Conservation (phyloP, 2,888 invertebrate genomes). For the Abscondita cerata region DNA sequence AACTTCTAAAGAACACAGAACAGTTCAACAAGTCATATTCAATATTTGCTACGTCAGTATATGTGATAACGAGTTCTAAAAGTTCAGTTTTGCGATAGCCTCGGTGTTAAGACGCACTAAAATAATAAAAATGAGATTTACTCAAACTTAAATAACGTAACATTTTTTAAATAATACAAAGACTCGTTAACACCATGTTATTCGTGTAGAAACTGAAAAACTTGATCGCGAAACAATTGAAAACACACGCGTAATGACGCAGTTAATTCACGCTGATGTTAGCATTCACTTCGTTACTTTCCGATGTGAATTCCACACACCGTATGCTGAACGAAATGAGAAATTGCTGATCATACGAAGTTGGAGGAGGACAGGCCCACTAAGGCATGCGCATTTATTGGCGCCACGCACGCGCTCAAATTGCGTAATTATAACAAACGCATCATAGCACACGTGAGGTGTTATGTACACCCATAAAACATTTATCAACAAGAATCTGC, state of each 20-base stretch:
- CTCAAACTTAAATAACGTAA: neutral
- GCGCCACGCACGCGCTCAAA: slow-evolving; percentile 56
- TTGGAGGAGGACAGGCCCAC: slow-evolving; percentile 53
- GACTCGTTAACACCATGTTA: too few relatives aligned
- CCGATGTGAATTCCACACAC: slow-evolving; percentile 44
- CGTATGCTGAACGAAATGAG: slow-evolving; percentile 39
- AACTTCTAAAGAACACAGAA: slow-evolving; percentile 37
- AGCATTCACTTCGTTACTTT: slow-evolving; percentile 24
- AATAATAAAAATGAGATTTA: slow-evolving; percentile 19
- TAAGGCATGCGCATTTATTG: slow-evolving; percentile 51
- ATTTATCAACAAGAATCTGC: too few relatives aligned
- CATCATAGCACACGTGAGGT: slow-evolving; percentile 50
- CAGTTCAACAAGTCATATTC: slow-evolving; percentile 50
- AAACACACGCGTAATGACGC: slow-evolving; percentile 40
- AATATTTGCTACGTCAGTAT: slow-evolving; percentile 38
- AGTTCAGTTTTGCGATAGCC: slow-evolving; percentile 44
- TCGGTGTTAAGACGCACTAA: slow-evolving; percentile 41
- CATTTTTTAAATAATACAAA: neutral
- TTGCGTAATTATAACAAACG: slow-evolving; percentile 56
- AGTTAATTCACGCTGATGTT: slow-evolving; percentile 33
- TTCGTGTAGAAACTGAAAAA: neutral
- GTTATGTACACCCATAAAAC: slow-evolving; percentile 5
- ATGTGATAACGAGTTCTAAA: slow-evolving; percentile 41
- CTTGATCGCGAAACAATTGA: neutral
- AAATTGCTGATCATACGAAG: slow-evolving; percentile 36